Evolutionary conservation across 2,888 invertebrate genomes (phyloP).

Genomic region (Papilio demoleus): DNA sequence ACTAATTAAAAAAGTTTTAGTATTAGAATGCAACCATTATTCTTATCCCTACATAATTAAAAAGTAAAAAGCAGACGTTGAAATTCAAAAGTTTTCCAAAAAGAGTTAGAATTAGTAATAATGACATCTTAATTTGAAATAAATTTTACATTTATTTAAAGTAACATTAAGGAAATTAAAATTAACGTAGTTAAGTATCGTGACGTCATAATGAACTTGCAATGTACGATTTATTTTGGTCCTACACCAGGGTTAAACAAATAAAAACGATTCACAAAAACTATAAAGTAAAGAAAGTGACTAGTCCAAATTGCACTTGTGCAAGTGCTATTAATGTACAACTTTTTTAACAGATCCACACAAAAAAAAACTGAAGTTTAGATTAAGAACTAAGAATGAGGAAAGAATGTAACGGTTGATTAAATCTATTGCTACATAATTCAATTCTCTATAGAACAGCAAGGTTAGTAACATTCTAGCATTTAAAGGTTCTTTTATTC

Average conservation of each 20-base stretch:
- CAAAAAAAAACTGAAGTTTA: background rate
- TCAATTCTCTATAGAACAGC: slow-evolving; percentile 12
- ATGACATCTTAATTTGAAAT: too few species aligned
- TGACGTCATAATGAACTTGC: background rate
- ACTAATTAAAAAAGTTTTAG: too few species aligned
- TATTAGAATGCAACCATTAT: too few species aligned
- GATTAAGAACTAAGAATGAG: slow-evolving; percentile 5
- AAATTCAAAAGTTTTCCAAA: too few species aligned
- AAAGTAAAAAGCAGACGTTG: too few species aligned
- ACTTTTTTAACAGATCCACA: background rate
- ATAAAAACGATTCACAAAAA: background rate
- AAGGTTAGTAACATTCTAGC: slow-evolving; percentile 1
- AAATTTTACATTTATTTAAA: too few species aligned
- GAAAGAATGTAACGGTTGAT: slow-evolving; percentile 20
- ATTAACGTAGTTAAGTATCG: background rate
- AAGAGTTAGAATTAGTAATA: too few species aligned
- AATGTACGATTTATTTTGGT: background rate
- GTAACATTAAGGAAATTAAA: background rate
- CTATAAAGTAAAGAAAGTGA: background rate
- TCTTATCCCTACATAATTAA: too few species aligned
- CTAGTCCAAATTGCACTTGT: slow-evolving; percentile 1
- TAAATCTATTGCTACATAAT: slow-evolving; percentile 16
- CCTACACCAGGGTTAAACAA: background rate
- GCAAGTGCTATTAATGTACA: background rate
- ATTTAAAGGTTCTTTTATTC: slow-evolving; percentile 12